Evolutionary conservation across 2,797 vertebrate species (phyloP).

Genomic region (Halcyon smyrnensis): DNA sequence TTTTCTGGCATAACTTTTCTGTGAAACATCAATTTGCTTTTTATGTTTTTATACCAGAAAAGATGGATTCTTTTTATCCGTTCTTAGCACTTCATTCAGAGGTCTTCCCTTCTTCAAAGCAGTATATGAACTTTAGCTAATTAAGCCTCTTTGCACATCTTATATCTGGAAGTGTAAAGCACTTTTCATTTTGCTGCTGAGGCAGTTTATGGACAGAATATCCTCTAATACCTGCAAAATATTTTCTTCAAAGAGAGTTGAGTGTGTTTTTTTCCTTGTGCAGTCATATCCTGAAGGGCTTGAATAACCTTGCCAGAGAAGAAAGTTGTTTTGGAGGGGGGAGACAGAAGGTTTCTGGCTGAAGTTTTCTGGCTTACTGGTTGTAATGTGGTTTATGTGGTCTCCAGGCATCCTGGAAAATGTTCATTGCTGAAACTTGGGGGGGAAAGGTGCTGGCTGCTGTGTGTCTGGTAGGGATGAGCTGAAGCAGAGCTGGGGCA

Average conservation of each 20-base stretch:
- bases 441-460: not conserved
- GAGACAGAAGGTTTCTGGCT: not conserved
- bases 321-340: not conserved
- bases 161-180: not conserved
- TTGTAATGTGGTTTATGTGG: not conserved
- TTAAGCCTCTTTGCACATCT: constrained; percentile 7
- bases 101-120: constrained; percentile 44
- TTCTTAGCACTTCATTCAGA: constrained; percentile 11
- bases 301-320: not conserved
- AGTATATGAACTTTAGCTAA: not conserved
- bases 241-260: constrained; percentile 29
- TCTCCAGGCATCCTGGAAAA: not conserved
- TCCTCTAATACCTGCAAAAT: not conserved
- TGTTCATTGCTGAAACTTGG: not conserved
- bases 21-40: not conserved
- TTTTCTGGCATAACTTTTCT: not conserved
- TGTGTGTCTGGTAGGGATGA: not conserved
- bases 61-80: not conserved
- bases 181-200: constrained; percentile 18
- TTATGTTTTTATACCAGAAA: not conserved
- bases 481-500: not conserved
- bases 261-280: not conserved
- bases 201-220: not conserved
- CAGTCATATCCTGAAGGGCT: not conserved
- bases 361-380: not conserved